phyloP scores from a whole-genome alignment of 2,888 invertebrate species.

The Acanthacorydalis orientalis region DNA sequence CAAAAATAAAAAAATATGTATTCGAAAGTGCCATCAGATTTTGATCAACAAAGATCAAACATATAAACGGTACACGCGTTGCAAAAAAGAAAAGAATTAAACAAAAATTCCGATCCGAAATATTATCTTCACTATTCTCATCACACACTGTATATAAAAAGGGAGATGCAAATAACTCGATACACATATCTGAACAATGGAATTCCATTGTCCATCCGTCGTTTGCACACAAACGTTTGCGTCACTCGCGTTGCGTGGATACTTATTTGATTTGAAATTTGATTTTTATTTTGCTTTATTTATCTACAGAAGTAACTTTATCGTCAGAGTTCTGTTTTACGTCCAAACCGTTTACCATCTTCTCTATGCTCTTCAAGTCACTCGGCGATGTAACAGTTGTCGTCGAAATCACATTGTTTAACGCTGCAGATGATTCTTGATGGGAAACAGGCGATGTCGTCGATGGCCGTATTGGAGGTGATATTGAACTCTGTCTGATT shows the following conservation, averaged over 20 bases:
- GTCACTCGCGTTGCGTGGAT: too few species aligned
- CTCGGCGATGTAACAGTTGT: conserved; percentile 45
- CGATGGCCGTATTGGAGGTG: conserved; percentile 37
- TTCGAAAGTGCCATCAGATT: neutral
- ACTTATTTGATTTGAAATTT: too few species aligned
- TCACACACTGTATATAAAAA: too few species aligned
- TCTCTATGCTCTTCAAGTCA: conserved; percentile 90
- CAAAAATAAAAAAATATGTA: neutral
- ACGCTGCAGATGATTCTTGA: conserved; percentile 20
- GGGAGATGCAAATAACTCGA: too few species aligned
- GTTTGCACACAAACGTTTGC: too few species aligned
- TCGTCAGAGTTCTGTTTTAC: conserved; percentile 43
- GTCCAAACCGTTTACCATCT: conserved; percentile 92
- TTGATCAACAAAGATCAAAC: neutral
- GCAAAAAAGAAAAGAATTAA: neutral
- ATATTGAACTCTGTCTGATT: conserved; percentile 28
- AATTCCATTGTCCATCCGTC: too few species aligned
- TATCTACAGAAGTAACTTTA: conserved; percentile 11
- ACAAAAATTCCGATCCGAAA: neutral
- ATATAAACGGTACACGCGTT: too few species aligned
- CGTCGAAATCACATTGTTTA: conserved; percentile 8
- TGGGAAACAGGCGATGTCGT: conserved; percentile 34
- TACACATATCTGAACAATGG: too few species aligned
- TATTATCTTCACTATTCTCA: neutral
- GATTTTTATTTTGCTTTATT: conserved; percentile 4